Conservation (phyloP, 2,888 invertebrate genomes). For the Calameuta filiformis region DNA sequence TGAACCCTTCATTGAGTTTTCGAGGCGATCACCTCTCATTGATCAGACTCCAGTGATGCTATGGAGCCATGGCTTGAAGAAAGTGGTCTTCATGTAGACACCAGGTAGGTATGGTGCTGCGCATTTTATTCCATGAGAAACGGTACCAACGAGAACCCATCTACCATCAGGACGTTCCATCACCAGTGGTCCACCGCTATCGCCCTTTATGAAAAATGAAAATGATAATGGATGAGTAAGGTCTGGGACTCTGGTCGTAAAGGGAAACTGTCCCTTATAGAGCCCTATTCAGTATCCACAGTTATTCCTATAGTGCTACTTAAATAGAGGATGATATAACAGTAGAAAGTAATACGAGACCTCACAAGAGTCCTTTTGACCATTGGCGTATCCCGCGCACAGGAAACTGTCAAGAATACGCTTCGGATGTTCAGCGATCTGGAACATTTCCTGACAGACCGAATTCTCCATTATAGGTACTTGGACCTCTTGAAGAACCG, state of each 20-base stretch:
- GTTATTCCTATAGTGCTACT: background rate
- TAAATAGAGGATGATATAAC: background rate
- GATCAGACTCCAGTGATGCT: conserved; percentile 80
- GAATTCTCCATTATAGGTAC: conserved; percentile 92
- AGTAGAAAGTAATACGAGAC: conserved; percentile 64
- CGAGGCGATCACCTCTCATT: background rate
- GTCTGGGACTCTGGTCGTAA: background rate
- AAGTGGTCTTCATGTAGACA: conserved; percentile 93
- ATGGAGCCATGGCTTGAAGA: conserved; percentile 91
- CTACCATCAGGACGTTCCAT: conserved; percentile 84
- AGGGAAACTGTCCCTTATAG: background rate
- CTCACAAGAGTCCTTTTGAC: conserved; percentile 93
- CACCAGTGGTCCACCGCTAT: conserved; percentile 91
- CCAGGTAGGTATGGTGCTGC: conserved; percentile 92
- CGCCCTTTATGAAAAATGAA: conserved; percentile 73
- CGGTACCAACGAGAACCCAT: conserved; percentile 90
- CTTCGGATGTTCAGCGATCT: conserved; percentile 89
- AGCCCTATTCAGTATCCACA: background rate
- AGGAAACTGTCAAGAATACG: conserved; percentile 88
- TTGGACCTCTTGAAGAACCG: conserved; percentile 89
- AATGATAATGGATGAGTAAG: background rate
- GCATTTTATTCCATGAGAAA: conserved; percentile 95
- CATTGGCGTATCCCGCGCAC: conserved; percentile 92
- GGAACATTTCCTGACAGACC: conserved; percentile 94
- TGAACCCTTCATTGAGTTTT: conserved; percentile 3